phyloP scores from a whole-genome alignment of 1,140 invertebrate species.

The Battus philenor region DNA sequence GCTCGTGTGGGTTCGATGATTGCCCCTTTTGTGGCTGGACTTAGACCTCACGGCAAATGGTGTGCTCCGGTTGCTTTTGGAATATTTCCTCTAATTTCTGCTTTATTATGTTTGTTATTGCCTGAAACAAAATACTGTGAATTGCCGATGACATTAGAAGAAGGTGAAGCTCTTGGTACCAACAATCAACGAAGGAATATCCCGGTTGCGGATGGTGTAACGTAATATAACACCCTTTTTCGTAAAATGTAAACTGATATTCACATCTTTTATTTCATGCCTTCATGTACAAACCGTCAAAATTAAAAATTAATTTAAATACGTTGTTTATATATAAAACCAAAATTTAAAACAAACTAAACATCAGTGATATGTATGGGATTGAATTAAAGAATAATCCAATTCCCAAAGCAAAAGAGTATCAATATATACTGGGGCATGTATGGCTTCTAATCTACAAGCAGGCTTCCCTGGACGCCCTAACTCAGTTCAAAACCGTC shows the following conservation, averaged over 20 bases:
- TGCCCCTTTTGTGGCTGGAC: conserved; percentile 78
- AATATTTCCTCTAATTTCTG: conserved; percentile 79
- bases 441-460: conserved; percentile 58
- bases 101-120: conserved; percentile 79
- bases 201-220: conserved; percentile 5
- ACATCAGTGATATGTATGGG: background rate
- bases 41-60: conserved; percentile 68
- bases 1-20: conserved; percentile 81
- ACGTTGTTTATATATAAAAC: too few relatives aligned
- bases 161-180: conserved; percentile 83
- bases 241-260: too few relatives aligned
- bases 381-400: too few relatives aligned
- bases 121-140: conserved; percentile 86
- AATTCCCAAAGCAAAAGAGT: too few relatives aligned
- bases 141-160: conserved; percentile 85
- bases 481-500: conserved; percentile 33
- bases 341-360: background rate
- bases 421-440: conserved; percentile 29
- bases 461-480: conserved; percentile 39
- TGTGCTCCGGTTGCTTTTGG: conserved; percentile 84
- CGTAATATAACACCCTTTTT: too few relatives aligned
- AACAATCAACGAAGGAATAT: conserved; percentile 17
- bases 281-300: too few relatives aligned
- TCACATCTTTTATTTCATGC: too few relatives aligned
- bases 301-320: too few relatives aligned